Percentiles rank a stretch among this genome's conserved stretches.
These are phyloP conservation scores for Poeciliopsis infans DNA, from an alignment of 2,797 vertebrate genomes.

Conservation along the genomic window DNA sequence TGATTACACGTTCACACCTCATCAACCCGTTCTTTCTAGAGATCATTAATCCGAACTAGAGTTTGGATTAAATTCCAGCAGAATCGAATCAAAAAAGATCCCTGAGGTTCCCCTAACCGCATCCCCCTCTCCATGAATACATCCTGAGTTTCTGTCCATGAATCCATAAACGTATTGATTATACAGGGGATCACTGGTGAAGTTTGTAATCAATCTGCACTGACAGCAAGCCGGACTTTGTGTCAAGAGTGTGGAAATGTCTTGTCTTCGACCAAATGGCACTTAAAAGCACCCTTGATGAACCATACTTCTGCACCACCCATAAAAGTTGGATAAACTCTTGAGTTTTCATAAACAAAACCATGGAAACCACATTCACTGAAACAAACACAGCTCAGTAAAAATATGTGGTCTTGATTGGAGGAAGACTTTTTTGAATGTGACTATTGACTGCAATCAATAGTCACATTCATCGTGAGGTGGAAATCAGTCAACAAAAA, in stretches of 20 bases:
- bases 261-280: not conserved
- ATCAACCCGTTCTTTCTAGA: too few relatives aligned
- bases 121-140: not conserved
- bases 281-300: not conserved
- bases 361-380: not conserved
- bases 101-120: not conserved
- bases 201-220: not conserved
- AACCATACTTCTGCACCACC: not conserved
- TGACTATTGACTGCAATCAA: not conserved
- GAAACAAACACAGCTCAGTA: not conserved
- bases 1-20: too few relatives aligned
- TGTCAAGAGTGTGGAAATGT: not conserved
- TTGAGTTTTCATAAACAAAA: not conserved
- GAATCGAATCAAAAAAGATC: not conserved
- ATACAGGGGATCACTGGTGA: not conserved
- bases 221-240: not conserved
- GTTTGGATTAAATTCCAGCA: not conserved
- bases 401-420: not conserved
- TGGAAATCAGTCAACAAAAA: not conserved
- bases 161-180: not conserved
- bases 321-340: conserved; percentile 13
- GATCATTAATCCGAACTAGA: too few relatives aligned
- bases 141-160: not conserved
- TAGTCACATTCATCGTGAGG: not conserved
- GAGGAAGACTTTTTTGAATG: not conserved